Base-by-base conservation (phyloP, 2,113 vertebrate genomes). In the Chunga burmeisteri region DNA sequence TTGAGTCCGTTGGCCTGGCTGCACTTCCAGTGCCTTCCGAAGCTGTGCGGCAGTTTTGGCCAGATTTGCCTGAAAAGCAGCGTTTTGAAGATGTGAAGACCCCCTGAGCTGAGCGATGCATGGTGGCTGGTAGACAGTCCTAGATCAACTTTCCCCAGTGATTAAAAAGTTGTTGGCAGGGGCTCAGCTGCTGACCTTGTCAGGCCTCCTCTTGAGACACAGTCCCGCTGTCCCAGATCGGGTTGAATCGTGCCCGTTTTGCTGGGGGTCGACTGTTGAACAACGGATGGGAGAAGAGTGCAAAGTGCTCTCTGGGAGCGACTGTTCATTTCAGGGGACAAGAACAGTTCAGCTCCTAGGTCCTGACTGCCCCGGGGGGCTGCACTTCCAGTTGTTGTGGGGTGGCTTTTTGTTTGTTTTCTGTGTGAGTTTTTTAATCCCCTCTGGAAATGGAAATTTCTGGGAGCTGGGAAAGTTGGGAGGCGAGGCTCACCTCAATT, bases 1-100 rank as follows among this genome's bases (percentile, higher is more conserved):
- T 83, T 2, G 7, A 68, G n/a, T 65, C 50, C 7, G 4, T 42
- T 0, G 0, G n/a, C 32, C 47, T 5, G 9, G 36, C 52, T 34
- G 58, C 4, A 3, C 26, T 56, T 71, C 42, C 1, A 1, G 3
- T 78, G 62, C 42, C 26, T 83, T 86, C 53, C 3, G 7, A 77
- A 77, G 36, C 13, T 56, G 36, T 0, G 15, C 65, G 44, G 49
- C 3, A 3, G 6, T 77, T 88, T 36, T 8, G 21, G 62, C 62
- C n/a, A 61, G 47, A 61, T 88, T 19, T 79, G n/a, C 49, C 49
- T 68, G 36, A 52, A 75, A 77, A 32, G n/a, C 40, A 40, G 34
- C 1, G 8, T 55, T 38, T 29, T 44, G 56, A 92, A 82, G 58
- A 16, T 42, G 6, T 79, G 53, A 75, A 80, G 36, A 30, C 29